Percentiles rank a stretch among this genome's conserved stretches.
Conservation (phyloP, 2,113 vertebrate species). For the Neolamprologus caudopunctatus region DNA sequence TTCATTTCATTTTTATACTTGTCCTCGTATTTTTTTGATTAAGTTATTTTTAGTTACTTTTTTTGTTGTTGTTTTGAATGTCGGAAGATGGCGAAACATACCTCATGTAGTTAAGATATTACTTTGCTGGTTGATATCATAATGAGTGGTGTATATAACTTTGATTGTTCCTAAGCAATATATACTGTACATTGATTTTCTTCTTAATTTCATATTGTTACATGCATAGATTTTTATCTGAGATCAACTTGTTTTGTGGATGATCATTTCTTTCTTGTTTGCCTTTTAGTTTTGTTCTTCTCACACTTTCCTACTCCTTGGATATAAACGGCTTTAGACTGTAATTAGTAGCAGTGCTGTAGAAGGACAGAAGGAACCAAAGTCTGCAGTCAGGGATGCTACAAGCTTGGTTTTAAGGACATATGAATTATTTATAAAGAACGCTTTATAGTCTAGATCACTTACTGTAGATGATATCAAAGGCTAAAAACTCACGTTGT, state of each 20-base stretch:
- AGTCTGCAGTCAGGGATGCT: constrained; percentile 36
- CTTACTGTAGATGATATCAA: constrained; percentile 48
- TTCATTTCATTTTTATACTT: not conserved
- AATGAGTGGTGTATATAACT: constrained; percentile 41
- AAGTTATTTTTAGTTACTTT: not conserved
- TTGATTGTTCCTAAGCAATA: constrained; percentile 73
- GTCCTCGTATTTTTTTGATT: not conserved
- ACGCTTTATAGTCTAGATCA: constrained; percentile 33
- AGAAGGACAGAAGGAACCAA: constrained; percentile 51
- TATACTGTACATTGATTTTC: constrained; percentile 56
- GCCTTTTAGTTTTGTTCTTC: constrained; percentile 12
- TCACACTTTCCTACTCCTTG: constrained; percentile 23
- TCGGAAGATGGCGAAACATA: constrained; percentile 51
- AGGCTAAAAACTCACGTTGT: constrained; percentile 20
- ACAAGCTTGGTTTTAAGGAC: not conserved
- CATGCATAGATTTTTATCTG: constrained; percentile 59
- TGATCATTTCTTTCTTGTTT: constrained; percentile 22
- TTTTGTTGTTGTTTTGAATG: constrained; percentile 29
- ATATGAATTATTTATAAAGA: constrained; percentile 6
- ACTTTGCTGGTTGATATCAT: constrained; percentile 36
- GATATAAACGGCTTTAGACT: constrained; percentile 57
- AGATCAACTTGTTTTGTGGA: constrained; percentile 35
- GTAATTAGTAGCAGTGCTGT: constrained; percentile 60
- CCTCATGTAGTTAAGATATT: constrained; percentile 60
- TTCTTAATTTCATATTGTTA: constrained; percentile 55